These are phyloP conservation scores for Xanthia icteritia DNA, from an alignment of 2,888 invertebrate species.

Conservation along the genomic window DNA sequence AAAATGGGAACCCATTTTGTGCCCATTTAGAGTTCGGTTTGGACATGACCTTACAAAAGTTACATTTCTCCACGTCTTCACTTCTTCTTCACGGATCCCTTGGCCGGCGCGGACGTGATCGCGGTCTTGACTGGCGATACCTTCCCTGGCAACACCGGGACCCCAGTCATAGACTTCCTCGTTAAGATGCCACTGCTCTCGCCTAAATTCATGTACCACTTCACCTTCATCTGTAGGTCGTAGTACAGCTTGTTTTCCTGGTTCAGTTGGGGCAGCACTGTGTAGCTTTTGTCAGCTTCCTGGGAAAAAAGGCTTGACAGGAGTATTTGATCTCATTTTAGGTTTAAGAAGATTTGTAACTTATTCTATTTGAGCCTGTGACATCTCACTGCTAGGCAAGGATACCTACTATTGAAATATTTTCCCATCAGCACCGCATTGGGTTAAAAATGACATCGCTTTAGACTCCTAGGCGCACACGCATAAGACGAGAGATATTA, in stretches of 20 bases:
- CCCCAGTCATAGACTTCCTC: neutral
- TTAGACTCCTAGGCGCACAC: neutral
- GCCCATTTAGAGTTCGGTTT: neutral
- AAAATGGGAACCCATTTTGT: neutral
- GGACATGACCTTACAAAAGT: constrained; percentile 4
- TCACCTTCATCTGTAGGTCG: constrained; percentile 75
- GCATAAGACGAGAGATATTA: neutral
- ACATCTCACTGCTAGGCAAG: too few species aligned
- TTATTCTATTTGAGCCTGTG: neutral
- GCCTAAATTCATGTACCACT: constrained; percentile 64
- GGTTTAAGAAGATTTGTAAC: neutral
- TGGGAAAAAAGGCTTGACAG: constrained; percentile 49
- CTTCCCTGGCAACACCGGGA: neutral
- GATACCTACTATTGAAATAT: neutral
- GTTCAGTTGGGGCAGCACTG: constrained; percentile 81
- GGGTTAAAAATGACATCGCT: neutral
- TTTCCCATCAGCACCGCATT: neutral
- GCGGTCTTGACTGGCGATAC: neutral
- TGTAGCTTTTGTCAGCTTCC: constrained; percentile 75
- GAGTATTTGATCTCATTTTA: neutral
- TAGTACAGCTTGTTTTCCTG: constrained; percentile 77
- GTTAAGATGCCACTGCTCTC: constrained; percentile 53
- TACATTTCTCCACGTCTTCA: neutral
- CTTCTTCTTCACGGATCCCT: constrained; percentile 3
- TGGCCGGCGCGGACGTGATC: neutral